Conservation (phyloP, 2,797 vertebrate species). For the Coluber constrictor region DNA sequence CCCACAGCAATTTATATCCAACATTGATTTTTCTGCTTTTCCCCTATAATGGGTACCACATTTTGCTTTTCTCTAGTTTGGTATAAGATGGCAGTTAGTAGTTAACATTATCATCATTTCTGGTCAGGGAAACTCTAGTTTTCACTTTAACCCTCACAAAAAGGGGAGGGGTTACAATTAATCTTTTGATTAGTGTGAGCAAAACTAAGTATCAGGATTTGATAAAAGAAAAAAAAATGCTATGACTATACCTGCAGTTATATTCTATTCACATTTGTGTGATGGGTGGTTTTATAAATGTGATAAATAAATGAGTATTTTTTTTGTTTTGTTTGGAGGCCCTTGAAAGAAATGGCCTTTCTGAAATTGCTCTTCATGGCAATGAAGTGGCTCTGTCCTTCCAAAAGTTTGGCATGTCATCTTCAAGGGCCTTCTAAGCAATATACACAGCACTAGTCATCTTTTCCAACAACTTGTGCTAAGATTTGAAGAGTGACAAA, state of each 20-base stretch:
- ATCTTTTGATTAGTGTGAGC: neutral
- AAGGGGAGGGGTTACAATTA: neutral
- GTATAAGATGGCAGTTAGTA: neutral
- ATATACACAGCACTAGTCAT: neutral
- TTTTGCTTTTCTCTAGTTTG: neutral
- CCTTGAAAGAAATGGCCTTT: neutral
- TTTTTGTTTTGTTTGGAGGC: neutral
- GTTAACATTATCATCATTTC: neutral
- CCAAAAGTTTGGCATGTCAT: neutral
- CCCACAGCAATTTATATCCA: neutral
- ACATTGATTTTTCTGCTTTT: neutral
- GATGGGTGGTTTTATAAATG: neutral
- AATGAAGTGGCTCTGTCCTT: neutral
- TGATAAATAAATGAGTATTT: neutral
- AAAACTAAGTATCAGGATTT: constrained; percentile 9
- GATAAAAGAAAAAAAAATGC: neutral
- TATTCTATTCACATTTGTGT: neutral
- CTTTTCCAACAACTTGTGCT: neutral
- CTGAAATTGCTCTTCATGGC: neutral
- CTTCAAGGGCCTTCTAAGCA: neutral
- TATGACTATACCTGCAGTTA: neutral
- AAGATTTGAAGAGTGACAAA: neutral
- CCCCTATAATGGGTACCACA: neutral
- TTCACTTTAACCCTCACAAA: neutral
- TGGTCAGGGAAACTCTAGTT: neutral